Evolutionary conservation across 2,113 vertebrate species (phyloP), one percentile per base, ranked within the genome.

Genomic region (Nannobrachium achirus): DNA sequence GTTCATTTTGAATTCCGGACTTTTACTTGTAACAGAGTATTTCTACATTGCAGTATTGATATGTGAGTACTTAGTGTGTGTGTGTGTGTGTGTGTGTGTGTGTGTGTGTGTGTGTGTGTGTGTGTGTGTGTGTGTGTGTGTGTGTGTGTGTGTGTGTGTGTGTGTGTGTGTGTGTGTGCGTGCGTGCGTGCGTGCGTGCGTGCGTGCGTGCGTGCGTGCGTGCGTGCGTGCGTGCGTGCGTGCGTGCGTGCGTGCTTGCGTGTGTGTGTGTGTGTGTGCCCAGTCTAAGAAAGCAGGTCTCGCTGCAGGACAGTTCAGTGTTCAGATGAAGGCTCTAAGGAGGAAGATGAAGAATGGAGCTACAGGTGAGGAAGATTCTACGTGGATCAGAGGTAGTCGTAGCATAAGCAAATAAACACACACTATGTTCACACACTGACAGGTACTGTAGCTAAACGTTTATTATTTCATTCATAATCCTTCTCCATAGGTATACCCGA

Each of bases 241-340:
- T 62, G 25, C n/a, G 33, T 75, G 38, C 52, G 2, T 64, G 4
- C 52, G 18, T 66, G 42, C 69, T 18, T 69, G 41, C 56, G 19
- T 56, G 51, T 68, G 25, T 14, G 13, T 11, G 25, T 56, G 38
- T 61, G 1, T 70, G n/a, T 53, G 38, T 73, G 1, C 60, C 1
- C 49, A 69, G 76, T 40, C 38, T 20, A 84, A 83, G 65, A 73
- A 8, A 0, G 40, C 13, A 14, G 46, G 7, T 15, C 2, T 70
- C 44, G 6, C 61, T 58, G 56, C 19, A 33, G 1, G 45, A 16
- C 80, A 81, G 75, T 67, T 46, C 88, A 56, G 10, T 60, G 50
- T 93, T 74, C 94, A 94, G 66, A 77, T 98, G 63, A 84, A 57
- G 61, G 89, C 83, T 66, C 78, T 97, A 77, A 90, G 93, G 75